phyloP scores from a whole-genome alignment of 2,888 invertebrate species.

The Polyommatus iphigenia region DNA sequence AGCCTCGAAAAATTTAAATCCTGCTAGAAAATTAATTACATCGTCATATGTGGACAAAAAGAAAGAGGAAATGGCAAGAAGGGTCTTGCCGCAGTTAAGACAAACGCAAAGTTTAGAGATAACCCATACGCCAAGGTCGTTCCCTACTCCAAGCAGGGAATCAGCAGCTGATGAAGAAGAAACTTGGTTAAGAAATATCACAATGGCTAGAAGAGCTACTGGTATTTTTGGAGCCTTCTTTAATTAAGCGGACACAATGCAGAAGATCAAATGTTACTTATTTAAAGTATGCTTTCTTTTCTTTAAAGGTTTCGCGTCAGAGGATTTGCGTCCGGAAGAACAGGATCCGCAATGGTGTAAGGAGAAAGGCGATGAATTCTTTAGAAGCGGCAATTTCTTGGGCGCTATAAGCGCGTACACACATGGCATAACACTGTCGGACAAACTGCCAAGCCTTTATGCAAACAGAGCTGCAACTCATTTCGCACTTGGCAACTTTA shows the following conservation, averaged over 20 bases:
- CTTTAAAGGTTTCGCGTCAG: conserved; percentile 82
- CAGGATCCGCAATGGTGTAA: conserved; percentile 90
- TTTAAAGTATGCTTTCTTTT: not conserved
- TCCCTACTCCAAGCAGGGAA: conserved; percentile 91
- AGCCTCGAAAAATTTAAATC: conserved; percentile 41
- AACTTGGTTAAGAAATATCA: conserved; percentile 90
- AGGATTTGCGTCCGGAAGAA: conserved; percentile 88
- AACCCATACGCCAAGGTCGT: conserved; percentile 86
- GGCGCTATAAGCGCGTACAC: conserved; percentile 91
- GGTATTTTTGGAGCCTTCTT: conserved; percentile 48
- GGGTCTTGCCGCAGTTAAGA: conserved; percentile 79
- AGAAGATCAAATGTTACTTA: not conserved
- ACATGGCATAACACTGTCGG: conserved; percentile 87
- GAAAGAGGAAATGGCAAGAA: conserved; percentile 57
- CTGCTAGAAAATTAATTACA: conserved; percentile 51
- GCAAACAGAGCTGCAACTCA: conserved; percentile 90
- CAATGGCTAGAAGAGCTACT: conserved; percentile 83
- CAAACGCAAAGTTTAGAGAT: conserved; percentile 81
- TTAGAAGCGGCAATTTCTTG: conserved; percentile 85
- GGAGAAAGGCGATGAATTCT: conserved; percentile 89
- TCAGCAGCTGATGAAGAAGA: conserved; percentile 85
- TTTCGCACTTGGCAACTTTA: conserved; percentile 86
- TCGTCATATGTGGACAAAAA: conserved; percentile 66
- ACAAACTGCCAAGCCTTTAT: conserved; percentile 86
- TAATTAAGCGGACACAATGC: not conserved